Base-by-base conservation (phyloP, 1,140 invertebrate genomes). In the Ceratina calcarata region DNA sequence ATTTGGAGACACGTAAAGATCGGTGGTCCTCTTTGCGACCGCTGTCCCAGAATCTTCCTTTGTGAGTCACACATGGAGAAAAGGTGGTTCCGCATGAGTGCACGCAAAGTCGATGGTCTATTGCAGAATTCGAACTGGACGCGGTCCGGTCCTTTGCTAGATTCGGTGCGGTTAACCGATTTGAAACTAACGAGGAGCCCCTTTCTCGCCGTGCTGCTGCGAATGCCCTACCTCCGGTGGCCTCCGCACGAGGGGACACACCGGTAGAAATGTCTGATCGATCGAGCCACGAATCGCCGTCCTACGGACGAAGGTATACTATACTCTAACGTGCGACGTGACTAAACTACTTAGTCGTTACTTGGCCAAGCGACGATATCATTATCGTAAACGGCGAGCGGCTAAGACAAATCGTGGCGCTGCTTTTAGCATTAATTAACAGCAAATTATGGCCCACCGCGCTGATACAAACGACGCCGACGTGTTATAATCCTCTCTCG, bases 71-170 rank as follows among this genome's bases (percentile, higher is more conserved):
- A 80, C 76, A 70, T 62, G 77, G 24, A 58, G 72, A 60, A 71
- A 71, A 86, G 37, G 55, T 12, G 73, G 60, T 85, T 86, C 80
- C 85, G 77, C 85, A 82, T 85, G 85, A 85, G 37, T 69, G 65
- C 53, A 62, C 64, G 74, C 78, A 77, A 86, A 86, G 85, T 83
- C 77, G 85, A 72, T 78, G 84, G 72, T 86, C 80, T 80, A 71
- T 86, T 83, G 70, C 74, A 81, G 85, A 86, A 86, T 86, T 86
- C 78, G 74, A 73, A 68, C 51, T 62, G 66, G n/a, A 73, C 69
- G 72, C 45, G 58, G 15, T 16, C 51, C 22, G 73, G 67, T 75
- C 66, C 83, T 84, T 86, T 82, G 83, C 71, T 65, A 53, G 79
- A 78, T 82, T 83, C 66, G 71, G 70, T 71, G 66, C 78, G 85